Evolutionary conservation across 1,140 invertebrate genomes (phyloP), one percentile per base, ranked within the genome.

Genomic region (Papilio machaon): DNA sequence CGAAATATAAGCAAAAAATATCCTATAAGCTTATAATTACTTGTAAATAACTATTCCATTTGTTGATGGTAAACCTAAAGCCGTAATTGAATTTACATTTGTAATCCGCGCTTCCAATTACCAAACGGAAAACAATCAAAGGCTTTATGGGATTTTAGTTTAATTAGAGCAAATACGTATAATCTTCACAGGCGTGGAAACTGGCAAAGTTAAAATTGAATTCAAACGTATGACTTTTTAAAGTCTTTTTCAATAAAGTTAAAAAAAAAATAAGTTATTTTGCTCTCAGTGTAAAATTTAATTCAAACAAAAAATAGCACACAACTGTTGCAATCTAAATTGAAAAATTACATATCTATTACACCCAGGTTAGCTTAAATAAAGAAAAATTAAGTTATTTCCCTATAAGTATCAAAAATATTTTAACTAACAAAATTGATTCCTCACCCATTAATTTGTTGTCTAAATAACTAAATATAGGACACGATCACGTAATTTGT

Each of bases 31-130:
- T 17, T 54, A 54, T 13, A 17, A 17, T 54, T 17, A 54, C n/a
- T n/a, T 58, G n/a, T 17, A 19, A 58, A 58, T 5, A 17, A n/a
- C 17, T 58, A 58, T 58, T 19, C n/a, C n/a, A 58, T 8, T 58
- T 58, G 17, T 17, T 58, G 54, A 2, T 19, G 23, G 19, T 19
- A 64, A 64, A 11, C 23, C 60, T 70, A 70, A 70, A 70, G 64
- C 64, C 23, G 5, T 70, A 70, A 70, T 70, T 70, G 64, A 70
- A 70, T 70, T 70, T 70, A 70, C 64, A 38, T 70, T 35, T 38
- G 64, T 38, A 70, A 70, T 35, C 30, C 60, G 23, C 60, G 60
- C 10, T 70, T 70, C 13, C 30, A 38, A 35, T 70, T 70, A 30
- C 23, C 30, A 70, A 30, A 30, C 23, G 11, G 64, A 4, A 70